Conservation (phyloP, 2,797 vertebrate genomes). For the Phoeniculus purpureus region DNA sequence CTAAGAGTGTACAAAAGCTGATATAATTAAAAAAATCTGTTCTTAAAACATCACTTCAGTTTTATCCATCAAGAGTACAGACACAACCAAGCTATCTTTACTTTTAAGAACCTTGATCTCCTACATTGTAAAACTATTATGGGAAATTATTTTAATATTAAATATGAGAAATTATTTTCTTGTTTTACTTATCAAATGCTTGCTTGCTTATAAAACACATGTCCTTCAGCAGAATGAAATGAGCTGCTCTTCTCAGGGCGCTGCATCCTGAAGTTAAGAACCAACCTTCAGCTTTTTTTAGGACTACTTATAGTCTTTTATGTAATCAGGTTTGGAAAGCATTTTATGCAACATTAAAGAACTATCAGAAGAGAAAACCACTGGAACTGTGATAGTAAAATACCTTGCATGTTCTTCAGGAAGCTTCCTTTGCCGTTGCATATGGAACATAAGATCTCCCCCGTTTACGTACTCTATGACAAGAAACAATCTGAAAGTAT, state of each 20-base stretch:
- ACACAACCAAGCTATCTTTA: background rate
- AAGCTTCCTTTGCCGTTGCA: slow-evolving; percentile 97
- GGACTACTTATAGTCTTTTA: background rate
- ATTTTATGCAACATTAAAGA: background rate
- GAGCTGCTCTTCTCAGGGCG: background rate
- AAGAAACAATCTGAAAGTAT: slow-evolving; percentile 88
- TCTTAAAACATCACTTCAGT: background rate
- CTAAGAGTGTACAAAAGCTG: background rate
- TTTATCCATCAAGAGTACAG: background rate
- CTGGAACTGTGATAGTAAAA: rapidly evolving
- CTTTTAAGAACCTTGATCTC: background rate
- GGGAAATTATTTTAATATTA: background rate
- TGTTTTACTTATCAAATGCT: background rate
- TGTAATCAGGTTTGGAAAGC: background rate
- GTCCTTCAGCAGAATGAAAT: background rate
- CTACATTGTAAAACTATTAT: background rate
- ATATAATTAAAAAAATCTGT: background rate
- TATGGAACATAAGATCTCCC: slow-evolving; percentile 98
- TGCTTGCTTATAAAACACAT: background rate
- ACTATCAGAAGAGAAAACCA: background rate
- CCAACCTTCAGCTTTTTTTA: background rate
- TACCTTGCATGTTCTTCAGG: slow-evolving; percentile 97
- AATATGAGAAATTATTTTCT: background rate
- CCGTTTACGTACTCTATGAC: slow-evolving; percentile 98
- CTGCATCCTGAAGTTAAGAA: background rate